Percentiles rank a stretch among this genome's conserved stretches.
Evolutionary conservation across 2,888 invertebrate genomes (phyloP).

Genomic region (Anodontia alba): DNA sequence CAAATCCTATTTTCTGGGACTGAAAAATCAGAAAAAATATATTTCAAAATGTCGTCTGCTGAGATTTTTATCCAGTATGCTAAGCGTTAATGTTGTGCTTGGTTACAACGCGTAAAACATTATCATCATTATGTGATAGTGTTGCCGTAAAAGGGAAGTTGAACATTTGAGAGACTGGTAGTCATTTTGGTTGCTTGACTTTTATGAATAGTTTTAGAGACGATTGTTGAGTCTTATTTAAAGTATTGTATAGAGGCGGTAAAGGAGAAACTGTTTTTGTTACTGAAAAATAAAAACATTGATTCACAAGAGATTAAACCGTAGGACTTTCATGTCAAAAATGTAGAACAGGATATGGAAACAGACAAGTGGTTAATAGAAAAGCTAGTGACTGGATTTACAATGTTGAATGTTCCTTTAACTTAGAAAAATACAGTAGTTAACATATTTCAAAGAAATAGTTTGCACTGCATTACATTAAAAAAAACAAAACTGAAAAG

Average conservation of each 20-base stretch:
- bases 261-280: neutral
- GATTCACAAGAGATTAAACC: neutral
- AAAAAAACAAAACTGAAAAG: too few relatives aligned
- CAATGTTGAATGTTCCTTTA: too few relatives aligned
- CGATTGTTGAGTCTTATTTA: slow-evolving; percentile 7
- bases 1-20: too few relatives aligned
- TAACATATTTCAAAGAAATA: too few relatives aligned
- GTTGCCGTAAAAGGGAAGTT: slow-evolving; percentile 14
- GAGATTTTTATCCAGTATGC: too few relatives aligned
- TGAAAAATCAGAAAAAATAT: too few relatives aligned
- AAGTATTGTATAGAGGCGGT: neutral
- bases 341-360: too few relatives aligned
- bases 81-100: slow-evolving; percentile 1
- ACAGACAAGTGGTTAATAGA: too few relatives aligned
- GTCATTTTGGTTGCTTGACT: slow-evolving; percentile 10
- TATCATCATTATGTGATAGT: neutral
- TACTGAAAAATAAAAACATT: neutral
- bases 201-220: neutral
- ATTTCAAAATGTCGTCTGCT: too few relatives aligned
- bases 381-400: too few relatives aligned
- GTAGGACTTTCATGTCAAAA: neutral
- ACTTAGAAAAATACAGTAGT: too few relatives aligned
- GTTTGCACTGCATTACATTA: too few relatives aligned
- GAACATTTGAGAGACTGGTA: slow-evolving; percentile 7
- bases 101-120: neutral